These are phyloP conservation scores for Plebejus argus DNA, from an alignment of 2,888 invertebrate species.

Conservation along the genomic window DNA sequence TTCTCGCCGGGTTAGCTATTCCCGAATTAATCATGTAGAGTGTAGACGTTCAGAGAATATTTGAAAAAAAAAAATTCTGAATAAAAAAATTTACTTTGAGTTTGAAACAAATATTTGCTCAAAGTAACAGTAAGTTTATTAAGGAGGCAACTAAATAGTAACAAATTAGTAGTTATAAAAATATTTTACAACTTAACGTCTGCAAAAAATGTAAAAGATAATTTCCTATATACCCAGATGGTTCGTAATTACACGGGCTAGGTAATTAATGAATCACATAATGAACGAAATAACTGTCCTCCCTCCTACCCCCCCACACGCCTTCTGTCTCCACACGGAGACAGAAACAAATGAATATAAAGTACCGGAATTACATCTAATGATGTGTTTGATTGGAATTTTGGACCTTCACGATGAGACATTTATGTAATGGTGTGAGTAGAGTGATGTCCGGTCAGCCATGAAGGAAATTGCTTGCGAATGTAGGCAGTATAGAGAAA, in stretches of 20 bases:
- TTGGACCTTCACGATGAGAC: neutral
- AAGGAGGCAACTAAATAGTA: no score
- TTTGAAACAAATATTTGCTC: no score
- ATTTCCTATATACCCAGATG: neutral
- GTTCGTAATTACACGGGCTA: neutral
- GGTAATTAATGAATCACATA: neutral
- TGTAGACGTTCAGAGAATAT: no score
- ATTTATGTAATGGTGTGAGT: neutral
- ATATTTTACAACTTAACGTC: no score
- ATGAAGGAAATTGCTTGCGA: neutral
- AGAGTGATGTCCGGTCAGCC: neutral
- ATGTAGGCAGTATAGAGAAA: neutral
- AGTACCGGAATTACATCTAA: neutral
- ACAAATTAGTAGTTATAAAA: no score
- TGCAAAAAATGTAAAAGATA: neutral
- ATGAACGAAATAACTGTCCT: neutral
- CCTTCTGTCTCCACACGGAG: no score
- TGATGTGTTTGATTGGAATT: constrained; percentile 1
- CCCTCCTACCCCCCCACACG: neutral
- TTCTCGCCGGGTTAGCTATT: no score
- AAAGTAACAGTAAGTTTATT: no score
- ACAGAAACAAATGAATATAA: neutral
- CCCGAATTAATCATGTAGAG: no score
- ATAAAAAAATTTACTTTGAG: no score
- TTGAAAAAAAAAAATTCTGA: no score